Percentiles rank a stretch among this genome's conserved stretches.
phyloP scores from a whole-genome alignment of 2,888 invertebrate species.

The Sinohyriopsis cumingii region DNA sequence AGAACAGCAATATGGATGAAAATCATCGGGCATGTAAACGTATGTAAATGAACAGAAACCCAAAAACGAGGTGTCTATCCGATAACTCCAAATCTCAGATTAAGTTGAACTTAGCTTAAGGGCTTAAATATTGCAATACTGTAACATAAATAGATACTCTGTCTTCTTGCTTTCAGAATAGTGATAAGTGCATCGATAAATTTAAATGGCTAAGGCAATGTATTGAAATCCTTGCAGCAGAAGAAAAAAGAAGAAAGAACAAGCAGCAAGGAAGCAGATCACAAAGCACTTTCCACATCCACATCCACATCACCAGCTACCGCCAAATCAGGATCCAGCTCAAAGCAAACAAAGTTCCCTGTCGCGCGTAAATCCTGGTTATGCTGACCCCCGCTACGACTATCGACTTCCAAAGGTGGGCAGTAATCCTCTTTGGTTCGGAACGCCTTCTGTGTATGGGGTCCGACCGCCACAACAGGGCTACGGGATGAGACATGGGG shows the following conservation, averaged over 20 bases:
- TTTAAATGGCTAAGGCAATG: not conserved
- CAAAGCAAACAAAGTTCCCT: constrained; percentile 40
- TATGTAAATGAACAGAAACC: too few relatives aligned
- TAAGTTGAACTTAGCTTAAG: too few relatives aligned
- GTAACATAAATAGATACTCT: too few relatives aligned
- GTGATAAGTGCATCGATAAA: not conserved
- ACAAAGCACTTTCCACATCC: constrained; percentile 17
- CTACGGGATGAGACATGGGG: constrained; percentile 34
- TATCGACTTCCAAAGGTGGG: constrained; percentile 47
- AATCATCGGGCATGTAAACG: too few relatives aligned
- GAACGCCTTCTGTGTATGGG: constrained; percentile 49
- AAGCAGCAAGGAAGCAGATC: too few relatives aligned
- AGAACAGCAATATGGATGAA: too few relatives aligned
- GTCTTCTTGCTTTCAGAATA: too few relatives aligned
- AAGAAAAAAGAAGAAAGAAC: too few relatives aligned
- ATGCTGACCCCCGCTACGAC: constrained; percentile 25
- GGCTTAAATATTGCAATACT: too few relatives aligned
- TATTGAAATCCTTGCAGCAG: too few relatives aligned
- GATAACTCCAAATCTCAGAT: too few relatives aligned
- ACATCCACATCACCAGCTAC: constrained; percentile 28
- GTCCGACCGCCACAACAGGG: constrained; percentile 42
- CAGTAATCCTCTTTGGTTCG: constrained; percentile 57
- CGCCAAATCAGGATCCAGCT: constrained; percentile 36
- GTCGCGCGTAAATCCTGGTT: constrained; percentile 25
- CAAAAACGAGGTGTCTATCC: too few relatives aligned